Conservation (phyloP, 2,797 vertebrate genomes). For the Pelobates cultripes region DNA sequence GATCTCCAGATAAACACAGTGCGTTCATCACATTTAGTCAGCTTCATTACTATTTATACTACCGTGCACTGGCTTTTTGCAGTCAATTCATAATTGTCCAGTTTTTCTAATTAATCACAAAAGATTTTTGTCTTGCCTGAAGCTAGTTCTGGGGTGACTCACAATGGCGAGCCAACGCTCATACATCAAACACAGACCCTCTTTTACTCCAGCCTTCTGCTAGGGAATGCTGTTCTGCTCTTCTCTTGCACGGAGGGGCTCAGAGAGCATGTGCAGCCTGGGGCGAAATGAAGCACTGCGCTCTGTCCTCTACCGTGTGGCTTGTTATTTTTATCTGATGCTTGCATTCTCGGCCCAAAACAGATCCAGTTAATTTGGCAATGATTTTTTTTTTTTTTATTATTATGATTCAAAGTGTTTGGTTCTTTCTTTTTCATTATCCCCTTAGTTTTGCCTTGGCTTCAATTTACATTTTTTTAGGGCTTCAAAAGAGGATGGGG, state of each 20-base stretch:
- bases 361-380: constrained; percentile 65
- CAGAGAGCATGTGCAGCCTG: constrained; percentile 72
- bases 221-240: constrained; percentile 66
- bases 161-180: constrained; percentile 82
- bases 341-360: constrained; percentile 77
- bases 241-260: constrained; percentile 57
- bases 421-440: constrained; percentile 33
- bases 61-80: constrained; percentile 75
- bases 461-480: constrained; percentile 35
- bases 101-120: constrained; percentile 94
- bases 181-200: constrained; percentile 83
- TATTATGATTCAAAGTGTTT: constrained; percentile 51
- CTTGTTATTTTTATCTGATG: constrained; percentile 90
- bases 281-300: constrained; percentile 76
- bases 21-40: constrained; percentile 70
- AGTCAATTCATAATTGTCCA: constrained; percentile 87
- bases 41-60: constrained; percentile 86
- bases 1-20: constrained; percentile 68
- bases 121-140: constrained; percentile 88
- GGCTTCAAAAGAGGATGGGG: constrained; percentile 29
- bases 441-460: constrained; percentile 34
- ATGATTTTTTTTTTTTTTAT: constrained; percentile 58
- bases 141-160: constrained; percentile 83
- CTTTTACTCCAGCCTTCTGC: constrained; percentile 74
- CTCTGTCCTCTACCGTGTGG: constrained; percentile 80